Evolutionary conservation across 2,888 invertebrate genomes (phyloP).

Genomic region (Eudasyphora cyanicolor): DNA sequence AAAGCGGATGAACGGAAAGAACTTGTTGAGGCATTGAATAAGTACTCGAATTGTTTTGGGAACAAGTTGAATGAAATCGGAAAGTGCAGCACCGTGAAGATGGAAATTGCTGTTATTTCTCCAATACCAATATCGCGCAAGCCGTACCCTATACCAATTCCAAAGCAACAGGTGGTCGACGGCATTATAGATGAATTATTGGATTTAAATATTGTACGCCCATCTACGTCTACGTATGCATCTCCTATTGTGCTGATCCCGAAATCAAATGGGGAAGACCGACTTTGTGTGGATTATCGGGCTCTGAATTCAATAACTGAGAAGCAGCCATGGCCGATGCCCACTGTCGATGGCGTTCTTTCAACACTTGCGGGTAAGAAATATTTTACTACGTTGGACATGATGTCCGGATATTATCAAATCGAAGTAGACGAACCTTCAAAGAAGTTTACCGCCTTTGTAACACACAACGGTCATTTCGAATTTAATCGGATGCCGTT

Average conservation of each 20-base stretch:
- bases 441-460: slow-evolving; percentile 43
- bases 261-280: slow-evolving; percentile 75
- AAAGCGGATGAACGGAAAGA: background rate
- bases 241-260: slow-evolving; percentile 45
- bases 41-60: slow-evolving; percentile 47
- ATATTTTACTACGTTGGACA: slow-evolving; percentile 68
- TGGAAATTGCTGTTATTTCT: slow-evolving; percentile 51
- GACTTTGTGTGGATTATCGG: slow-evolving; percentile 52
- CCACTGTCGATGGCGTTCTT: slow-evolving; percentile 63
- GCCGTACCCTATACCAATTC: slow-evolving; percentile 50
- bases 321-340: slow-evolving; percentile 64
- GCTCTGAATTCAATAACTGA: slow-evolving; percentile 57
- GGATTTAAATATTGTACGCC: slow-evolving; percentile 43
- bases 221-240: slow-evolving; percentile 48
- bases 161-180: slow-evolving; percentile 48
- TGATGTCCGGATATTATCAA: slow-evolving; percentile 58
- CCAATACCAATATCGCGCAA: slow-evolving; percentile 38
- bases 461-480: slow-evolving; percentile 48
- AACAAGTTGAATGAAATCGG: slow-evolving; percentile 47
- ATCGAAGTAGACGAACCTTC: slow-evolving; percentile 47
- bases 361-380: slow-evolving; percentile 66
- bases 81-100: slow-evolving; percentile 39
- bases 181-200: slow-evolving; percentile 34
- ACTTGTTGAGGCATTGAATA: slow-evolving; percentile 30
- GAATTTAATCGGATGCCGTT: slow-evolving; percentile 55